Evolutionary conservation across 2,888 invertebrate species (phyloP), one percentile per base, ranked within the genome.

Genomic region (Ceratothoa steindachneri): DNA sequence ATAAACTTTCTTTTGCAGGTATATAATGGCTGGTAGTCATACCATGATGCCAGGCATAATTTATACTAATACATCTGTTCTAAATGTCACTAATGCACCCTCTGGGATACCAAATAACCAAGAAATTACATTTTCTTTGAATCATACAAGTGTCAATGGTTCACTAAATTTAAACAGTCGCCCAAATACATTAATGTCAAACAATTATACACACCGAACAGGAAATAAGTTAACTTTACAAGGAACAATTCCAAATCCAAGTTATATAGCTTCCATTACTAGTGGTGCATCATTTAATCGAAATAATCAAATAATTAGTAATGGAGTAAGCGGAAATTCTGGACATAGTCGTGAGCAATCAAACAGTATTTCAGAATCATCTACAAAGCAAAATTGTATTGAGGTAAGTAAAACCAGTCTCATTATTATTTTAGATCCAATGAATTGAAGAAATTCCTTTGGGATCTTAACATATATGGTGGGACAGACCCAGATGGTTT

Each of bases 11-110:
- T 60, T 60, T 22, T 55, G n/a, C 60, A 60, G 60, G 27, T 60
- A 24, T 60, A 60, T 60, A 60, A 60, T 60, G 60, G 60, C 60
- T 22, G 27, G 27, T 60, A 60, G 60, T 60, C 60, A 60, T 60
- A 60, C 60, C n/a, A 24, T 60, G 60, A 60, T 60, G 60, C 60
- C 60, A 60, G 60, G 60, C 27, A 60, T 60, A 60, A 12, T 3
- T 60, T 60, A 60, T 60, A 60, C 60, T 22, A 60, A 24, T 24
- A 12, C 60, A n/a, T 12, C 60, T 24, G 60, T 60, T 60, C 24
- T 60, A 60, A 60, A 60, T 60, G 60, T 60, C n/a, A 24, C 60
- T 22, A 60, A 60, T 60, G 12, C 60, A 60, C 1, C 60, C 60
- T 60, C 60, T 22, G 60, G 60, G 24, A 60, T 60, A 60, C 24